Conservation (phyloP, 92 coral and sea anemone genomes). For the Epizoanthus ramosus region DNA sequence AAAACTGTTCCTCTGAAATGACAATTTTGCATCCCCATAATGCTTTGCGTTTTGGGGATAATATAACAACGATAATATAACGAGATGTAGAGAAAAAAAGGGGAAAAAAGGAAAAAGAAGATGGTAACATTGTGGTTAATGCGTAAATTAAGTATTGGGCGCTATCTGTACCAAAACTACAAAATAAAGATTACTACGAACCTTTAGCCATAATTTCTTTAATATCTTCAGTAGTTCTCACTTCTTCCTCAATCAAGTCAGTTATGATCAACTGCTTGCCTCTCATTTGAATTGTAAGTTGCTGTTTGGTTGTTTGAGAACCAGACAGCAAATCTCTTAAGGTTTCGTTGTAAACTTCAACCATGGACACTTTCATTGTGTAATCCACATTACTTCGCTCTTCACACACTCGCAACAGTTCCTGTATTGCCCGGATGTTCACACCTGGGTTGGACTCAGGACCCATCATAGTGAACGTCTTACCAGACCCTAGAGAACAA, state of each 20-base stretch:
- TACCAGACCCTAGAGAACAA: constrained; percentile 70
- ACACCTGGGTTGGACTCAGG: constrained; percentile 83
- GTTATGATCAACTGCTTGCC: constrained; percentile 71
- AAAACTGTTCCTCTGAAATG: too few species aligned
- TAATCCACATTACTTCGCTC: constrained; percentile 75
- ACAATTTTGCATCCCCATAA: too few species aligned
- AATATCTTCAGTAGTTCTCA: constrained; percentile 71
- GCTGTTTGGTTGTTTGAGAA: constrained; percentile 50
- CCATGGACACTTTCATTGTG: constrained; percentile 80
- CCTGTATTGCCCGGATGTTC: constrained; percentile 74
- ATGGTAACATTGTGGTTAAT: too few species aligned
- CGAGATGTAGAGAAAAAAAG: too few species aligned
- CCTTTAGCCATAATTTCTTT: constrained; percentile 81
- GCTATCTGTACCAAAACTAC: too few species aligned
- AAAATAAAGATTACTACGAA: constrained; percentile 7
- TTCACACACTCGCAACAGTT: constrained; percentile 74
- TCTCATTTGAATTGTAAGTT: constrained; percentile 71
- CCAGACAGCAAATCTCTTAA: constrained; percentile 73
- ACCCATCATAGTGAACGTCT: constrained; percentile 92
- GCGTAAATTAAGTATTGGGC: too few species aligned
- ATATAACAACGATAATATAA: too few species aligned
- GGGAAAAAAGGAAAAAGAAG: too few species aligned
- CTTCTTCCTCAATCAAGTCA: constrained; percentile 70
- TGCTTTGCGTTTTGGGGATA: too few species aligned
- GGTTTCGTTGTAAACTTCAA: constrained; percentile 87